phyloP scores from a whole-genome alignment of 2,888 invertebrate species.

The Diplolepis rosae region DNA sequence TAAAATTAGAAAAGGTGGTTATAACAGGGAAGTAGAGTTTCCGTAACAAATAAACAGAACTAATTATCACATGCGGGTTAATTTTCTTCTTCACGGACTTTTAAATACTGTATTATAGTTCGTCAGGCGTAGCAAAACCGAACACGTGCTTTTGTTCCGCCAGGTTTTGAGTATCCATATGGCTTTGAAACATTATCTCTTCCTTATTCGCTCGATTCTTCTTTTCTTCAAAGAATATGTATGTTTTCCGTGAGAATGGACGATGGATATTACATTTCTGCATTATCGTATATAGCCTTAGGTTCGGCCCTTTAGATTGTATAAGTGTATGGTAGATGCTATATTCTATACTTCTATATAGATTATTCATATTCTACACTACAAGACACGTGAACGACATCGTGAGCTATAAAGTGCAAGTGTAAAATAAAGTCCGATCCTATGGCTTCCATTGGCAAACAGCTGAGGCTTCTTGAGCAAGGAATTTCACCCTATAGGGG shows the following conservation, averaged over 20 bases:
- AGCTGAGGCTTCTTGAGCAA: slow-evolving; percentile 54
- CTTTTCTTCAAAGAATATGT: too few species aligned
- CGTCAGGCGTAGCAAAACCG: slow-evolving; percentile 3
- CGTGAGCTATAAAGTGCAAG: neutral
- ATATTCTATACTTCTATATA: neutral
- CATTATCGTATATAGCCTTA: neutral
- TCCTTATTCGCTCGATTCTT: neutral
- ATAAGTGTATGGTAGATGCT: neutral
- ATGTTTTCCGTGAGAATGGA: slow-evolving; percentile 49
- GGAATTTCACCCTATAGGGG: slow-evolving; percentile 43
- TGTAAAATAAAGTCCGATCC: slow-evolving; percentile 34
- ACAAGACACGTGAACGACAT: neutral
- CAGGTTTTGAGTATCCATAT: slow-evolving; percentile 2
- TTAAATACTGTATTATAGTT: slow-evolving; percentile 15
- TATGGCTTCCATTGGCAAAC: slow-evolving; percentile 58
- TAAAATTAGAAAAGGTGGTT: neutral
- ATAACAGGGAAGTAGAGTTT: neutral
- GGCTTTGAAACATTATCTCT: slow-evolving; percentile 8
- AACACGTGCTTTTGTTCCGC: slow-evolving; percentile 13
- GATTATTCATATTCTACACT: too few species aligned
- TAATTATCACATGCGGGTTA: slow-evolving; percentile 18
- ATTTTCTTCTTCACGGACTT: slow-evolving; percentile 4
- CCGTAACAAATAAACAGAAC: neutral
- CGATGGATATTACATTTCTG: slow-evolving; percentile 46
- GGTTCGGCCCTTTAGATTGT: neutral